A percentile compares a stretch with the other conserved stretches of the same genome.
Conservation (phyloP, 1,140 invertebrate species). For the Druon quercuslanigerum region DNA sequence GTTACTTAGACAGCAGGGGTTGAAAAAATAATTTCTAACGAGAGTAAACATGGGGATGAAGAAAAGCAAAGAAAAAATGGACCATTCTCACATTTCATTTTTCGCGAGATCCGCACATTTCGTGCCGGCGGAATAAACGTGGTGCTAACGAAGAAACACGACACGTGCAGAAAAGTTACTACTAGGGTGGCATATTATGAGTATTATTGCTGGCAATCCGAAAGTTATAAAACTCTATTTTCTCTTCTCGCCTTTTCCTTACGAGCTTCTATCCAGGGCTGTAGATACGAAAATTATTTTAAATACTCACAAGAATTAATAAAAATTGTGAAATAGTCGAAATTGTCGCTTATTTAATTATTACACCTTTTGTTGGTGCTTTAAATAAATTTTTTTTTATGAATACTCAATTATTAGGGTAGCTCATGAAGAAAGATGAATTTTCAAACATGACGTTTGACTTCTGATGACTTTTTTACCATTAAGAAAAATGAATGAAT, state of each 20-base stretch:
- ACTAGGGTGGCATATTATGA: conserved; percentile 43
- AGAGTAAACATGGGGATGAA: conserved; percentile 7
- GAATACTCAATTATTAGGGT: no score
- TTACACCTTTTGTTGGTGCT: no score
- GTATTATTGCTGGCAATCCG: conserved; percentile 56
- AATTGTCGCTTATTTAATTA: no score
- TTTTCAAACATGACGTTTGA: no score
- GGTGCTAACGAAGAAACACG: conserved; percentile 68
- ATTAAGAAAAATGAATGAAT: no score
- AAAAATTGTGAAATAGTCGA: neutral
- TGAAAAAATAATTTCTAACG: neutral
- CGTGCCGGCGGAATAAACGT: conserved; percentile 40
- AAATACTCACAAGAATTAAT: neutral
- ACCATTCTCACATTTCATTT: conserved; percentile 53
- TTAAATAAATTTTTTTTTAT: no score
- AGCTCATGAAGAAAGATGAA: no score
- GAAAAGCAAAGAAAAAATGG: conserved; percentile 42
- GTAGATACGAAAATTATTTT: neutral
- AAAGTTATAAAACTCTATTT: conserved; percentile 60
- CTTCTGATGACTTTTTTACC: no score
- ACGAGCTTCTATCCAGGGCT: conserved; percentile 31
- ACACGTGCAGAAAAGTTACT: conserved; percentile 51
- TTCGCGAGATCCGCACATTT: conserved; percentile 51
- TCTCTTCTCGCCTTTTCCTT: conserved; percentile 50
- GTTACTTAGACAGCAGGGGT: neutral